Conservation (phyloP, 2,797 vertebrate species). For the Trachops cirrhosus region DNA sequence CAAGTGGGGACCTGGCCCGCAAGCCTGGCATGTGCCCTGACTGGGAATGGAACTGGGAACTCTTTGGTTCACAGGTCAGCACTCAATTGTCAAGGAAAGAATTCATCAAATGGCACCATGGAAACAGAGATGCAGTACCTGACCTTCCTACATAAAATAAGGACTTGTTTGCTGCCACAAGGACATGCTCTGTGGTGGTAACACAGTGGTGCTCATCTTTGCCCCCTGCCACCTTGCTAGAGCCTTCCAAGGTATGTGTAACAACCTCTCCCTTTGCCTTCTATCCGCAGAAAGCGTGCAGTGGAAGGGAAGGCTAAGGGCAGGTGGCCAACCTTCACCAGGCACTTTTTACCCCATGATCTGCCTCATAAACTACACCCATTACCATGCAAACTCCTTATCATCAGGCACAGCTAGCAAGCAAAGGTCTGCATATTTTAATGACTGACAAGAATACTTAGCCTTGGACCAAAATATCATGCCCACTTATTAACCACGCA, state of each 20-base stretch:
- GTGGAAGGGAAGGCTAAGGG: background rate
- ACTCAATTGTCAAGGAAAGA: no score
- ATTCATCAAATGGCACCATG: no score
- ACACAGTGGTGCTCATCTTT: background rate
- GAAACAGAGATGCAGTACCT: accelerated
- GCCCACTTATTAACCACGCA: slow-evolving; percentile 2
- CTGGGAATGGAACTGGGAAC: no score
- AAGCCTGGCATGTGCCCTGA: no score
- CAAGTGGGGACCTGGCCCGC: no score
- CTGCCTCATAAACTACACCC: background rate
- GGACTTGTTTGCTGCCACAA: no score
- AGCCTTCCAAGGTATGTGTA: background rate
- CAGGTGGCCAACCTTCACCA: background rate
- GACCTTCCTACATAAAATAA: background rate
- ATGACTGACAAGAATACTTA: slow-evolving; percentile 7
- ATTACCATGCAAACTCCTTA: background rate
- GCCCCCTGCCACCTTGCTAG: background rate
- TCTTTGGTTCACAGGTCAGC: no score
- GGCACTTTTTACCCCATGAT: background rate
- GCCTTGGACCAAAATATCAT: background rate
- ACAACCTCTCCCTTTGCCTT: background rate
- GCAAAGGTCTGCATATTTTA: background rate
- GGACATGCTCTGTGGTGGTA: background rate
- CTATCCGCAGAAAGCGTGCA: background rate
- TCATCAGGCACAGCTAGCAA: background rate